These are phyloP conservation scores for Emydoidea blandingii DNA, from an alignment of 2,797 vertebrate genomes.

Conservation along the genomic window DNA sequence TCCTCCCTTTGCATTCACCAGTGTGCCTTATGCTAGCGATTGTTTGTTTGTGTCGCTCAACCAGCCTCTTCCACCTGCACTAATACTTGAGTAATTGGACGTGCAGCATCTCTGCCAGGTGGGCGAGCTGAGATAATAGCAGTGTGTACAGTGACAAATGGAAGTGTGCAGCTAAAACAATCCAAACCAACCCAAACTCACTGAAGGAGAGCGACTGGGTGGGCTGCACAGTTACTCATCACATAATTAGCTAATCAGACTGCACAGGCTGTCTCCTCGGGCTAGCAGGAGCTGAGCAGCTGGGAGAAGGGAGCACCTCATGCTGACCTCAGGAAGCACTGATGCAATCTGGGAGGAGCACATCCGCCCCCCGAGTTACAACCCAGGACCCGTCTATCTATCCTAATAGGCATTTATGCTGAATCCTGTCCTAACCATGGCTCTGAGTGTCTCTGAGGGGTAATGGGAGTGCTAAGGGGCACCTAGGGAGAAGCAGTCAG, in stretches of 20 bases:
- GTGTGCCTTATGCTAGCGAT: not conserved
- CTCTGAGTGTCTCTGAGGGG: no score
- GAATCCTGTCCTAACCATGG: not conserved
- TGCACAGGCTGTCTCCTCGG: not conserved
- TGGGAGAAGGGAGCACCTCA: no score
- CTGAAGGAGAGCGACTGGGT: not conserved
- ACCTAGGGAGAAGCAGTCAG: not conserved
- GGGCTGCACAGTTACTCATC: not conserved
- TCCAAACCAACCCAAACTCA: not conserved
- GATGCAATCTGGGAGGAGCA: not conserved
- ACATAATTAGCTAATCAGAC: not conserved
- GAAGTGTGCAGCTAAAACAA: not conserved
- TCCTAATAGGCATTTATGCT: not conserved
- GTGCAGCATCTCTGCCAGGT: not conserved
- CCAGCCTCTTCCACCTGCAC: not conserved
- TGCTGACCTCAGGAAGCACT: not conserved
- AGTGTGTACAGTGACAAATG: not conserved
- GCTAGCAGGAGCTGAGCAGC: not conserved
- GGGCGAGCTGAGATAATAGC: not conserved
- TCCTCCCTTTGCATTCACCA: not conserved
- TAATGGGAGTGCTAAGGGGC: not conserved
- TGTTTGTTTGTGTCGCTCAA: not conserved
- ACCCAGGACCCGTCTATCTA: not conserved
- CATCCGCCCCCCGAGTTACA: not conserved
- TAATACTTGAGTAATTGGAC: not conserved